These are phyloP conservation scores for Steinernema khuongi DNA, from an alignment of 1,140 invertebrate species.

Conservation along the genomic window DNA sequence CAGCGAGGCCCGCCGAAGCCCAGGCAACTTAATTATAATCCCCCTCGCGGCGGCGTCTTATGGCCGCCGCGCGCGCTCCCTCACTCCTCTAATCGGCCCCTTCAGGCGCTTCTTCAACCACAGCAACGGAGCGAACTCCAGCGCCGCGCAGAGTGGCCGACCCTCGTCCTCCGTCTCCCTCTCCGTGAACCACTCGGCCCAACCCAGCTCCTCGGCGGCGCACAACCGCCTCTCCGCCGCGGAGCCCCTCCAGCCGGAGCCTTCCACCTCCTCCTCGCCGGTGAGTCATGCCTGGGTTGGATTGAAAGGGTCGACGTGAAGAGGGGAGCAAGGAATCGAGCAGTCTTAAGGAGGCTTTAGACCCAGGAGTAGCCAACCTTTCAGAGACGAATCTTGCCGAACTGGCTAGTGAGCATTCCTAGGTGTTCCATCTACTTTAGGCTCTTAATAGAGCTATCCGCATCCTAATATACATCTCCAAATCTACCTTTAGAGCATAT, in stretches of 20 bases:
- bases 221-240: slow-evolving; percentile 15
- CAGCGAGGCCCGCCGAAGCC: too few relatives aligned
- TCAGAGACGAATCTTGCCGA: too few relatives aligned
- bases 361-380: too few relatives aligned
- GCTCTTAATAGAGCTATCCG: too few relatives aligned
- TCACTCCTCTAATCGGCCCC: not conserved
- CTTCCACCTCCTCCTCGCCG: not conserved
- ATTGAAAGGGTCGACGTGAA: too few relatives aligned
- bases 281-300: too few relatives aligned
- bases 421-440: too few relatives aligned
- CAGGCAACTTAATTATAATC: slow-evolving; percentile 13
- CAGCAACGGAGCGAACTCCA: not conserved
- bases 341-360: too few relatives aligned
- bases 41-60: not conserved
- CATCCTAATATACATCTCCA: too few relatives aligned
- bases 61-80: not conserved
- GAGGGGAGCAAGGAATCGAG: too few relatives aligned
- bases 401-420: too few relatives aligned
- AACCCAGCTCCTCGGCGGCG: slow-evolving; percentile 11
- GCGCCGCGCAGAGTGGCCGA: not conserved
- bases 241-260: not conserved
- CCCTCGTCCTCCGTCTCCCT: slow-evolving; percentile 4
- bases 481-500: too few relatives aligned
- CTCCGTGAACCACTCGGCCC: slow-evolving; percentile 8
- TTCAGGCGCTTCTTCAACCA: slow-evolving; percentile 5